Base-by-base conservation (phyloP, 2,888 invertebrate genomes). In the Neuroscelio doddi region DNA sequence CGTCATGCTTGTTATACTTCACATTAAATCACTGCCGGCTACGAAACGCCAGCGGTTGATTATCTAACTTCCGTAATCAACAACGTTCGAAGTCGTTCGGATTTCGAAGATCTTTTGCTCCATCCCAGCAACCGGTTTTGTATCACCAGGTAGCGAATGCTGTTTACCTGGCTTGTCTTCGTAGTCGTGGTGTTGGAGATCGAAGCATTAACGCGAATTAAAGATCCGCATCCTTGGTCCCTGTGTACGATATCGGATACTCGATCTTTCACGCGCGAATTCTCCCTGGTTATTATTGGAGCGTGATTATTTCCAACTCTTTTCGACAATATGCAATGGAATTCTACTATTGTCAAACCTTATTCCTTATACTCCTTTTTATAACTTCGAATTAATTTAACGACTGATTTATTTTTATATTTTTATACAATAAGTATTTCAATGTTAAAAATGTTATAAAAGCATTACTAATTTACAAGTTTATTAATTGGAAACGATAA, bases 201-300 rank as follows among this genome's bases (percentile, higher is more conserved):
- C 72, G 69, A 71, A 68, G 73, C 71, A 74, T 73, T 73, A 75
- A 71, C 73, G 72, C 72, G 73, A 74, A 74, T 73, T 72, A 71
- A 73, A 75, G 69, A 70, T 72, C 71, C 64, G n/a, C n/a, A n/a
- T n/a, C n/a, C 47, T 59, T 51, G 46, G 52, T 57, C 45, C 50
- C 44, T 27, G 21, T 27, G 51, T 49, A 47, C 38, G 49, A 38
- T 64, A 68, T 68, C 64, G 51, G 55, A 55, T 52, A 55, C 56
- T 61, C 59, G 55, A 64, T 64, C 63, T 56, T 63, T 59, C 59
- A 51, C 67, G 67, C 62, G 57, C 62, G 50, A 56, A 57, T 56
- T 55, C 59, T 46, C 46, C 34, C 47, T 34, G 24, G 51, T 61
- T 65, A 56, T 56, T 61, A 61, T 61, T 56, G 30, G 50, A 29